Conservation (phyloP, 2,797 vertebrate species). For the Falco concolor region DNA sequence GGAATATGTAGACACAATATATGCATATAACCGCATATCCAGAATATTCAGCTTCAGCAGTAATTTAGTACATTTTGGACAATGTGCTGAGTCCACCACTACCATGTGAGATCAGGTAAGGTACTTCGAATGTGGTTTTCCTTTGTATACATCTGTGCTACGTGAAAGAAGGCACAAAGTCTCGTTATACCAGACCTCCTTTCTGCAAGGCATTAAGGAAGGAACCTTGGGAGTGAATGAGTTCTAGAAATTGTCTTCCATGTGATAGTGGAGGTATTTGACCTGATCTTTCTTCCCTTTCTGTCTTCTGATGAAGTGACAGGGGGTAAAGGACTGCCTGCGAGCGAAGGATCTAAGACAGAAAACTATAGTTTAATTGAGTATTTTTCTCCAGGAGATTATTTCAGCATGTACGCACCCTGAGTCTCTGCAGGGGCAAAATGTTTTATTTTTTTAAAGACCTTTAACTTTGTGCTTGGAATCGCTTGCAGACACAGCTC, state of each 20-base stretch:
- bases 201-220: not conserved
- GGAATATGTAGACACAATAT: not conserved
- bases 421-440: not conserved
- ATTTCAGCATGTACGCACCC: not conserved
- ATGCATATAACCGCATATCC: not conserved
- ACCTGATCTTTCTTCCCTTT: not conserved
- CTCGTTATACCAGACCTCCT: not conserved
- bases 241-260: not conserved
- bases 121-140: not conserved
- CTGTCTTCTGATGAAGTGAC: not conserved
- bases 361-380: not conserved
- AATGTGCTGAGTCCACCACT: not conserved
- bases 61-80: not conserved
- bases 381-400: constrained; percentile 27
- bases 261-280: not conserved
- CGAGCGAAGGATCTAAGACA: not conserved
- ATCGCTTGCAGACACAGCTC: not conserved
- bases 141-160: not conserved
- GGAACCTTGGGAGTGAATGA: not conserved
- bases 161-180: not conserved
- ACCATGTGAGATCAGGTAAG: not conserved
- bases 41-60: not conserved
- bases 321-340: not conserved
- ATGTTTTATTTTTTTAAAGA: not conserved
- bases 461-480: not conserved